Evolutionary conservation across 37 sponge, comb jelly and placozoan genomes (phyloP).

Genomic region (Geodia barretti): DNA sequence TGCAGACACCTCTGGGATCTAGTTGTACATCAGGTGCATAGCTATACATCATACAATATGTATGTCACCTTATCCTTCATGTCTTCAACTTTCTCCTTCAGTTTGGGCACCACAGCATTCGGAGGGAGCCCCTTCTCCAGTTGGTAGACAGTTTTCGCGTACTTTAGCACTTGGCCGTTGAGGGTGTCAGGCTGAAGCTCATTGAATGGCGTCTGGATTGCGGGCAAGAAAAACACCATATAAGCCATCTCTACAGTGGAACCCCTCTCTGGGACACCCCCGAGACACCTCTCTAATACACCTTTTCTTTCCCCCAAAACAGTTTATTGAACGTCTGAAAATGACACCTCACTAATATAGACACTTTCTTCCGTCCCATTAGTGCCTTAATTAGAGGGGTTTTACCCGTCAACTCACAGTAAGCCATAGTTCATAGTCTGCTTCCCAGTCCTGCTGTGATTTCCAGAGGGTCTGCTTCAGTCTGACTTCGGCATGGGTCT

Average conservation of each 20-base stretch:
- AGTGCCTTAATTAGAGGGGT: too few relatives aligned
- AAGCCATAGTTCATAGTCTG: constrained; percentile 79
- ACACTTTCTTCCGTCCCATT: too few relatives aligned
- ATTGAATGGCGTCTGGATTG: constrained; percentile 58
- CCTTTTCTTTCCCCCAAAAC: neutral
- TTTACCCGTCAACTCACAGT: constrained; percentile 23
- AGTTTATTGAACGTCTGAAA: too few relatives aligned
- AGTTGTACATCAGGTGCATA: neutral
- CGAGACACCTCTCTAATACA: too few relatives aligned
- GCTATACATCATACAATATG: neutral
- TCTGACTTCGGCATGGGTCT: constrained; percentile 91
- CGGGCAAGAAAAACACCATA: neutral
- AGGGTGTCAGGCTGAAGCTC: constrained; percentile 88
- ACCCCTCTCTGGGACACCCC: too few relatives aligned
- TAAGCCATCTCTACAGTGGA: neutral
- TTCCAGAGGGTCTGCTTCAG: constrained; percentile 95
- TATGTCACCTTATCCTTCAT: constrained; percentile 87
- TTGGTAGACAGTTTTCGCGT: constrained; percentile 91
- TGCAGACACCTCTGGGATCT: neutral
- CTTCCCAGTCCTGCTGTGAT: constrained; percentile 83
- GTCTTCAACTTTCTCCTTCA: constrained; percentile 88
- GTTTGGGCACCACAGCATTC: constrained; percentile 86
- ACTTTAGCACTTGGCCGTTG: constrained; percentile 68
- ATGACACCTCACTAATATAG: too few relatives aligned
- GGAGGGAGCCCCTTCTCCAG: constrained; percentile 97